Base-by-base conservation (phyloP, 2,797 vertebrate species). In the Coreius guichenoti region DNA sequence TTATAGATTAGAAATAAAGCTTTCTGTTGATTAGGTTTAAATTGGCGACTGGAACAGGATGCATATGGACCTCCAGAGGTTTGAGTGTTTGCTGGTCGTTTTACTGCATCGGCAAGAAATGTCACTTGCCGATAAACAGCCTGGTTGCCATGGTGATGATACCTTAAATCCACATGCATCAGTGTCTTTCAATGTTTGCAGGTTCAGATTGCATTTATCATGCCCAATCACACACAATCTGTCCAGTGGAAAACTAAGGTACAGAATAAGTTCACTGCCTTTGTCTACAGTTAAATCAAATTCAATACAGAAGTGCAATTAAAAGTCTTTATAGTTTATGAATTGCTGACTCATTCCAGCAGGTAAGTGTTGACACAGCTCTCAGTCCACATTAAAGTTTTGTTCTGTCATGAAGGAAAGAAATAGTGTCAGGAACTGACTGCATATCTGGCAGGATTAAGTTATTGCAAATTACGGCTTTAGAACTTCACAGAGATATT, bases 101-200 rank as follows among this genome's bases (percentile, higher is more conserved):
- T 19, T 47, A 17, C 36, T 54, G 33, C 39, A 9, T 5, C 1
- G 7, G 31, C 5, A 86, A 65, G 56, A 76, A 81, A 86, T 68
- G 17, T 70, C 70, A 76, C 56, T 67, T 54, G 49, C 45, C 23
- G 56, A 85, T 65, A 87, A 86, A 85, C 75, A 83, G 80, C 29
- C 8, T 58, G 33, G 83, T 88, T 51, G 54, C 61, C 83, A 86
- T 88, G 58, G 87, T 17, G n/a, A 82, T 43, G 17, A 67, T 39
- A 47, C 58, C 61, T 73, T 65, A 51, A 86, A 79, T 68, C 70
- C 29, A 29, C 51, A 82, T 43, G 36, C 70, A 17, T 86, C 36
- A 77, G 61, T 68, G 58, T 82, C 51, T 70, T 81, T 19, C 56
- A 11, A 43, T 74, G n/a, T 45, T 33, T 82, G 54, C n/a, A 65